Evolutionary conservation across 2,797 vertebrate species (phyloP).

Genomic region (Sebastes goodei): DNA sequence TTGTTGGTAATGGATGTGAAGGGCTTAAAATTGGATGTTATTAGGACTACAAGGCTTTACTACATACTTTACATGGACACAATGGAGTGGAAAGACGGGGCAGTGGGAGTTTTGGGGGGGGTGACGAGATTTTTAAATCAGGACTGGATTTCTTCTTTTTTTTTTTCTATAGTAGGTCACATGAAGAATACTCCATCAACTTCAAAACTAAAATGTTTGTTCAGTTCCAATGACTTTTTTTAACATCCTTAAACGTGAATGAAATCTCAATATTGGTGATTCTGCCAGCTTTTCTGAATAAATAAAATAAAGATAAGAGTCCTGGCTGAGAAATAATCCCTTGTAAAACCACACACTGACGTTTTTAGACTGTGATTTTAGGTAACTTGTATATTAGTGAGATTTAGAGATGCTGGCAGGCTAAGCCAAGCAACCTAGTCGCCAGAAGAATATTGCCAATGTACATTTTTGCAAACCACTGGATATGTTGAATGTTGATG

Average conservation of each 20-base stretch:
- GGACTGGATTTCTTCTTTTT: neutral
- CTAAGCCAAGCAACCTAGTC: no score
- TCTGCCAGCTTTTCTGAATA: neutral
- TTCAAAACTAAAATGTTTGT: neutral
- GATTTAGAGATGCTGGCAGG: neutral
- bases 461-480: no score
- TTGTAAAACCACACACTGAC: neutral
- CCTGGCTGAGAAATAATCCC: neutral
- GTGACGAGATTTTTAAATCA: conserved; percentile 15
- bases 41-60: conserved; percentile 81
- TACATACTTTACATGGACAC: conserved; percentile 66
- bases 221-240: neutral
- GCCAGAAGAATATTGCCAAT: no score
- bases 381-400: neutral
- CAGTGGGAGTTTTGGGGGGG: neutral
- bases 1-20: conserved; percentile 82
- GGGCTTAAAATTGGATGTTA: conserved; percentile 79
- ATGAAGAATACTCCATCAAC: neutral
- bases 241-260: neutral
- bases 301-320: neutral
- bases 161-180: neutral
- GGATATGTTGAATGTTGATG: no score
- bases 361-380: neutral
- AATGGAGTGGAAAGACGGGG: conserved; percentile 46
- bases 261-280: neutral